Conservation (phyloP, 1,140 invertebrate species). For the Helicoverpa zea region DNA sequence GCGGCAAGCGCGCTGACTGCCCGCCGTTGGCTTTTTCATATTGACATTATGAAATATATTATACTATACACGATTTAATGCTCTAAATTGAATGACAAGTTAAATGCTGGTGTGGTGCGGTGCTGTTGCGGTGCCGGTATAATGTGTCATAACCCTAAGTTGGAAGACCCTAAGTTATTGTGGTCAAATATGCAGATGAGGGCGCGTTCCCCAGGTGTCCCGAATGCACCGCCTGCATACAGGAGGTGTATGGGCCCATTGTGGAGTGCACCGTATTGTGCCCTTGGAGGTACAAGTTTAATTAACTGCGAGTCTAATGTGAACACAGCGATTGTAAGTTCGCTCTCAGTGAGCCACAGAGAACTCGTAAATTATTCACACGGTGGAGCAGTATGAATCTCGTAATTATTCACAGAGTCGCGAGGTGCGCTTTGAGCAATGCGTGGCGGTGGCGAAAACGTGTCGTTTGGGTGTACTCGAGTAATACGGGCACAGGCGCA, state of each 20-base stretch:
- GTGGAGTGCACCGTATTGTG: neutral
- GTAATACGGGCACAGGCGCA: conserved; percentile 7
- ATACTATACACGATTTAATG: too few relatives aligned
- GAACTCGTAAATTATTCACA: conserved; percentile 16
- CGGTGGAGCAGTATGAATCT: conserved; percentile 18
- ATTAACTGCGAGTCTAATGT: conserved; percentile 19
- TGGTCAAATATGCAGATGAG: too few relatives aligned
- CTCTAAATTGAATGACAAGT: too few relatives aligned
- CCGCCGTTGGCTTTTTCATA: too few relatives aligned
- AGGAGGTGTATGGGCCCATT: neutral
- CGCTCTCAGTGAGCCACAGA: neutral
- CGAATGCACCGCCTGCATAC: too few relatives aligned
- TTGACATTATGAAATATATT: too few relatives aligned
- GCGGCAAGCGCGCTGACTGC: too few relatives aligned
- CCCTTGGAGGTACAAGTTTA: neutral
- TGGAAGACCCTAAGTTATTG: too few relatives aligned
- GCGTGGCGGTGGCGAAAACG: conserved; percentile 19
- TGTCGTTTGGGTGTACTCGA: conserved; percentile 28
- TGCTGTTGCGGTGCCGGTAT: too few relatives aligned
- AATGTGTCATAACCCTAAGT: too few relatives aligned
- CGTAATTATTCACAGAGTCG: conserved; percentile 36
- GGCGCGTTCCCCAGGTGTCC: too few relatives aligned
- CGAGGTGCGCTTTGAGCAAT: conserved; percentile 10
- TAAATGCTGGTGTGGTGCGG: too few relatives aligned
- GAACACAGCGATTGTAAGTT: conserved; percentile 23